A percentile compares a stretch with the other conserved stretches of the same genome.
phyloP scores from a whole-genome alignment of 2,888 invertebrate genomes.

The Leptinotarsa haldemani region DNA sequence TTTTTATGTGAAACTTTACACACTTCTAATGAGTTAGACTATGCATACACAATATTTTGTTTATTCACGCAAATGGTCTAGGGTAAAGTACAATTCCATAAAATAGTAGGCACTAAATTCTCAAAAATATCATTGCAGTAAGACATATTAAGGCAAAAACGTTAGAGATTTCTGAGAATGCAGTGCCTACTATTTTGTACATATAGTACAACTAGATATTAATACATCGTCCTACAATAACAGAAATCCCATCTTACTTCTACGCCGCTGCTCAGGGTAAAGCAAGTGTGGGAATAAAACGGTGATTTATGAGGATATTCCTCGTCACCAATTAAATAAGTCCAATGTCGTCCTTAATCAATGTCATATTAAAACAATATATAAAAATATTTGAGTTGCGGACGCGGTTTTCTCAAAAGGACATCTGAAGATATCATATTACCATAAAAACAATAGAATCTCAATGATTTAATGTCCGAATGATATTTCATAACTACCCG shows the following conservation, averaged over 20 bases:
- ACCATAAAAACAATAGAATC: conserved; percentile 60
- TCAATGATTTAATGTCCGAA: conserved; percentile 51
- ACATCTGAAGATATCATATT: conserved; percentile 49
- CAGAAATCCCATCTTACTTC: not conserved
- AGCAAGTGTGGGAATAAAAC: conserved; percentile 53
- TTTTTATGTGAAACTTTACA: too few relatives aligned
- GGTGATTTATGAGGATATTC: conserved; percentile 54
- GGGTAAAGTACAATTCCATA: too few relatives aligned
- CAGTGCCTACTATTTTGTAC: too few relatives aligned
- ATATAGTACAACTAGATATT: too few relatives aligned
- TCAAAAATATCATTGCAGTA: too few relatives aligned
- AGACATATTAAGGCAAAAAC: too few relatives aligned
- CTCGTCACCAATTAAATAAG: conserved; percentile 58
- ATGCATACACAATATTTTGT: too few relatives aligned
- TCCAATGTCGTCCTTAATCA: conserved; percentile 56
- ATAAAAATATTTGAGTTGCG: conserved; percentile 56
- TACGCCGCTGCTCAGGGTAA: conserved; percentile 23
- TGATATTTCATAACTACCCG: conserved; percentile 52
- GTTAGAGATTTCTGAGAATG: too few relatives aligned
- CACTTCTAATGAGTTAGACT: too few relatives aligned
- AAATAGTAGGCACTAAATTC: too few relatives aligned
- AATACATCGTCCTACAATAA: not conserved
- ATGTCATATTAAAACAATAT: conserved; percentile 59
- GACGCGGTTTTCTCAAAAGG: conserved; percentile 52
- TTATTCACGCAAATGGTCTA: too few relatives aligned